Evolutionary conservation across 2,888 invertebrate genomes (phyloP), one percentile per base, ranked within the genome.

Genomic region (Eumacrocentrus americanus): DNA sequence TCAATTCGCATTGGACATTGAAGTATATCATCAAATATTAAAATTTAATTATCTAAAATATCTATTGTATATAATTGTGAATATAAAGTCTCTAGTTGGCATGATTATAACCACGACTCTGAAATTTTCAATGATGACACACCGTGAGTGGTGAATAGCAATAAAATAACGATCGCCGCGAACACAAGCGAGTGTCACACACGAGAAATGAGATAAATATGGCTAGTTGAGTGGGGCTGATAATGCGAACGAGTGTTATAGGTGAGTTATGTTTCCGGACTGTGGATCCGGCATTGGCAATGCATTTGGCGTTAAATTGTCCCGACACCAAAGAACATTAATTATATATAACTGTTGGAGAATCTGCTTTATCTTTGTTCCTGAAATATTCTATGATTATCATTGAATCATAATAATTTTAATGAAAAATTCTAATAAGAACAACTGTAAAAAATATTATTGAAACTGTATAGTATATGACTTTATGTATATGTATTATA

Each of bases 181-280:
- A 9, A 29, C 29, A 29, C 29, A 29, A 29, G 29, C 29, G 29
- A 4, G 29, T 29, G 29, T 29, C 29, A 29, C 4, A 29, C 29
- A 9, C 4, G 70, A 66, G 72, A 73, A 71, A 74, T 72, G 75
- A 74, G 73, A 77, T 77, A 74, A 77, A 77, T 77, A 77, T 73
- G 75, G 72, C 70, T 77, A 72, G 75, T 77, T 74, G 72, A 76
- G 69, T 74, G 73, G 63, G 66, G 67, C 70, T 75, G 70, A 77
- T 78, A 78, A 78, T 78, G 73, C 74, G 75, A 76, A 75, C 74
- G 76, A 76, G 72, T 72, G 71, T 69, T 70, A 23, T 46, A 70
- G 65, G 68, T 77, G 76, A 78, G 72, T 78, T 77, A 78, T 78
- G 76, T 72, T 69, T 70, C 71, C 61, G 62, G 69, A 56, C 64